Percentiles rank a stretch among this genome's conserved stretches.
Conservation (phyloP, 1,140 invertebrate genomes). For the Eupristina koningsbergeri region DNA sequence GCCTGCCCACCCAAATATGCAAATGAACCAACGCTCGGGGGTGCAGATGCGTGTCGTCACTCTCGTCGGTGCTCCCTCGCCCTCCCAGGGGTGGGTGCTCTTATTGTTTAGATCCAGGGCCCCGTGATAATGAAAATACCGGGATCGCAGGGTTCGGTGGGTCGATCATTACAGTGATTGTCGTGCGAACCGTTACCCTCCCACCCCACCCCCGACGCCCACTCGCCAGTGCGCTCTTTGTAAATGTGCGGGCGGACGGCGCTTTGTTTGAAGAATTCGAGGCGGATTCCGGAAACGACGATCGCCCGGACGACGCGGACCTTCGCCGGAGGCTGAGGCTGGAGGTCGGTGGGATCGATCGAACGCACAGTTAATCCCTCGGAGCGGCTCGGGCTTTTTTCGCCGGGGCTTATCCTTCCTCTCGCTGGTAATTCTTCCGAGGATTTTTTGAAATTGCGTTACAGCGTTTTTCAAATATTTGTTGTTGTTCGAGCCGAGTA, state of each 20-base stretch:
- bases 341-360: not conserved
- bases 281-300: slow-evolving; percentile 35
- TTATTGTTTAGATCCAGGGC: slow-evolving; percentile 36
- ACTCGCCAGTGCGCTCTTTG: not conserved
- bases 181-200: slow-evolving; percentile 1
- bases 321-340: not conserved
- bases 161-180: slow-evolving; percentile 47
- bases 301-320: slow-evolving; percentile 21
- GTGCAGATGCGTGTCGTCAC: slow-evolving; percentile 41
- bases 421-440: not conserved
- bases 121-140: slow-evolving; percentile 51
- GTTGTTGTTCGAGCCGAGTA: not conserved
- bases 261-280: slow-evolving; percentile 48
- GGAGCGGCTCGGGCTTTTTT: slow-evolving; percentile 2
- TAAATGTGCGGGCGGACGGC: not conserved
- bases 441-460: not conserved
- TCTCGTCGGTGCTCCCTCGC: slow-evolving; percentile 47
- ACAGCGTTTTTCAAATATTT: not conserved
- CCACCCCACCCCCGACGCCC: not conserved
- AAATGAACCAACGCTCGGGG: slow-evolving; percentile 39
- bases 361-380: slow-evolving; percentile 13
- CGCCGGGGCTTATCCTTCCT: not conserved
- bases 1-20: slow-evolving; percentile 41
- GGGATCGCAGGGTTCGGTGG: slow-evolving; percentile 30
- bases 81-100: slow-evolving; percentile 5